These are phyloP conservation scores for Delichon dasypus DNA, from an alignment of 2,797 vertebrate species.

Conservation along the genomic window DNA sequence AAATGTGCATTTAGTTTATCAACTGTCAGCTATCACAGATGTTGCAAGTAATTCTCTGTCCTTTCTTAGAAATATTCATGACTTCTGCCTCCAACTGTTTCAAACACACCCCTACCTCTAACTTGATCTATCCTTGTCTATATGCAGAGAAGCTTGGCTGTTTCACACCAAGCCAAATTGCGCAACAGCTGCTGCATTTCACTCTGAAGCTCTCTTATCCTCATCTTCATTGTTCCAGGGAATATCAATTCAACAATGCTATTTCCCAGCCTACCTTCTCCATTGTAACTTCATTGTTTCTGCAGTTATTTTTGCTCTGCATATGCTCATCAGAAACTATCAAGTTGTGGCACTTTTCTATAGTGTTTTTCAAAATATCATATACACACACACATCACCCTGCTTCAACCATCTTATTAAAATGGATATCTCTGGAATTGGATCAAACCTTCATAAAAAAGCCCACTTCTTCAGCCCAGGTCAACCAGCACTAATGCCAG, in stretches of 20 bases:
- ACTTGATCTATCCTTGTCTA: neutral
- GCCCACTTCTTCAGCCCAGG: neutral
- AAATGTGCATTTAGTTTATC: neutral
- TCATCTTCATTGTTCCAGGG: neutral
- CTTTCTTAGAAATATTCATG: neutral
- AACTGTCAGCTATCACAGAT: neutral
- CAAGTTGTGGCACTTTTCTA: neutral
- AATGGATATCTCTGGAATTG: neutral
- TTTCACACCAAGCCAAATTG: neutral
- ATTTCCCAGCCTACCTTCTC: neutral
- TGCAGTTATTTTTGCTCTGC: neutral
- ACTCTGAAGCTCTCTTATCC: neutral
- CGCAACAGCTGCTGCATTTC: conserved; percentile 31
- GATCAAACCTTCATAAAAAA: neutral
- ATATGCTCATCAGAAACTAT: neutral
- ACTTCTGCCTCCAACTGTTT: neutral
- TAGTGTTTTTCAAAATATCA: neutral
- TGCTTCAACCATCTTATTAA: neutral
- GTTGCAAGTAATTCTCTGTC: neutral
- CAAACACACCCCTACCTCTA: neutral
- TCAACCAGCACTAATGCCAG: neutral
- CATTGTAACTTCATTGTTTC: neutral
- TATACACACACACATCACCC: neutral
- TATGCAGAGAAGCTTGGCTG: neutral
- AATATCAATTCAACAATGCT: neutral